phyloP scores from a whole-genome alignment of 2,113 vertebrate genomes.

The Tachysurus fulvidraco region DNA sequence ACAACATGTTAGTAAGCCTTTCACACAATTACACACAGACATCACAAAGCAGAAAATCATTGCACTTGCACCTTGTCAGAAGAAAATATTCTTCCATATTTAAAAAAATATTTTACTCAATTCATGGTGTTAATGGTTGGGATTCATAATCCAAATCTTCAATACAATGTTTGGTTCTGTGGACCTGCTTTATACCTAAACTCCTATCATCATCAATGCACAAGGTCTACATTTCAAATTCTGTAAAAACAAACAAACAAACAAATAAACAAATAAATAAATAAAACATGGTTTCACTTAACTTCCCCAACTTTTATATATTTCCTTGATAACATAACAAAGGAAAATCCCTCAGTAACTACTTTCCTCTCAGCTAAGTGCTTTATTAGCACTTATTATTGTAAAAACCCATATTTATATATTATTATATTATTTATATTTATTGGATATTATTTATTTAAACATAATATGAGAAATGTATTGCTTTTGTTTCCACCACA shows the following conservation, averaged over 20 bases:
- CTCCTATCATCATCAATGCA: not conserved
- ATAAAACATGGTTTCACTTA: not conserved
- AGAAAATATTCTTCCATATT: not conserved
- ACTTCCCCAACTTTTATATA: not conserved
- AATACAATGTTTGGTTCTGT: not conserved
- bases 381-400: not conserved
- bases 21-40: not conserved
- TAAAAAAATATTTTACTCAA: no score
- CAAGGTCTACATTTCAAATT: not conserved
- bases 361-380: not conserved
- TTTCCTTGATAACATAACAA: not conserved
- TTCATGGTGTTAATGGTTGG: not conserved
- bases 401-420: no score
- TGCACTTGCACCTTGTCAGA: not conserved
- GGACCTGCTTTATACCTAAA: not conserved
- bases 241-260: not conserved
- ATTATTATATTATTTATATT: no score
- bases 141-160: not conserved
- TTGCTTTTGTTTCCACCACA: not conserved
- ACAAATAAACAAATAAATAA: no score
- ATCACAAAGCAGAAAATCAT: not conserved
- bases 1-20: slow-evolving; percentile 68
- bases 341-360: not conserved
- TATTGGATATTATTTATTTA: no score
- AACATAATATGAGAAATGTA: not conserved